Evolutionary conservation across 1,140 invertebrate species (phyloP), one percentile per base, ranked within the genome.

Genomic region (Habropoda laboriosa): DNA sequence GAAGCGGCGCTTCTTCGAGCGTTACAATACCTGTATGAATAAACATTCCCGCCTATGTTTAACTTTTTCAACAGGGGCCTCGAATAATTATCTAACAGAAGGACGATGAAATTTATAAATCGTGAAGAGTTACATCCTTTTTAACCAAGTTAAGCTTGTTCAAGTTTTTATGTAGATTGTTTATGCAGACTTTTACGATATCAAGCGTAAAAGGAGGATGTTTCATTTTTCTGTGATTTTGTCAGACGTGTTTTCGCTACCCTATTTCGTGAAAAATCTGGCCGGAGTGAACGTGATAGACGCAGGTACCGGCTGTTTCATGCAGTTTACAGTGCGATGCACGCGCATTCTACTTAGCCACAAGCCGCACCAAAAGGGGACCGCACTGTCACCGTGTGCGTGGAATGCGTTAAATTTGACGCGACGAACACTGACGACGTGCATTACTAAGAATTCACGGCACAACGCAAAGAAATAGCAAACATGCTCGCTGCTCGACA

Each of bases 271-370:
- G 13, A 57, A 45, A 42, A 45, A 1, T 32, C 8, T 3, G 55
- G 3, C 10, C 42, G 4, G 13, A 16, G 12, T 60, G 13, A 51
- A 49, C 24, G 27, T 8, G 35, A 24, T 78, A 40, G 8, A 47
- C 49, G 75, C 16, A 18, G 16, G 57, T 18, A 10, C 35, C 21
- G 32, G 12, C n/a, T 55, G 51, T 70, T 83, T 80, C 67, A 67
- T 68, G 42, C 73, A 57, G 86, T 83, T 83, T 35, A 51, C 60
- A 49, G 60, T 89, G 83, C 88, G 80, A 81, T 82, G 81, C 86
- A 89, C 88, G 84, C 81, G 75, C 87, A 87, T 89, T 87, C 84
- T 80, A 88, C 82, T 89, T 86, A 82, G 57, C 66, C 68, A 45
- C 47, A 24, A 64, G 71, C 60, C 73, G 49, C 70, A 70, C 71